Evolutionary conservation across 2,113 vertebrate species (phyloP).

Genomic region (Gobio gobio): DNA sequence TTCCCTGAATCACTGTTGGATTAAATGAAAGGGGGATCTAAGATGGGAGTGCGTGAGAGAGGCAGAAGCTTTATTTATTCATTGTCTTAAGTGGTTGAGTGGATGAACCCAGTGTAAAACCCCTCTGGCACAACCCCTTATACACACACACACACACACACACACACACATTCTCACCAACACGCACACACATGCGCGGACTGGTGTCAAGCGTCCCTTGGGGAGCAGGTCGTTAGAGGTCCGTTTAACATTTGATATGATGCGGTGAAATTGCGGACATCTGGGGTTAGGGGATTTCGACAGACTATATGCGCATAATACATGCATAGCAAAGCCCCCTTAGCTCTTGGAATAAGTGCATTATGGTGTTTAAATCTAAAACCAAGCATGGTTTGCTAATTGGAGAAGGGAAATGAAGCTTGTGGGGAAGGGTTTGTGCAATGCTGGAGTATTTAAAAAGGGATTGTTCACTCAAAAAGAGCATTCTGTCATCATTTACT

Average conservation of each 20-base stretch:
- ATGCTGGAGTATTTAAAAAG: constrained; percentile 10
- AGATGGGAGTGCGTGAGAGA: constrained; percentile 27
- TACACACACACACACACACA: not conserved
- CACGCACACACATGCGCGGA: constrained; percentile 18
- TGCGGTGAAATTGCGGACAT: constrained; percentile 57
- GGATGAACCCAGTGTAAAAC: constrained; percentile 48
- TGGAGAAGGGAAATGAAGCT: not conserved
- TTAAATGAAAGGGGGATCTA: constrained; percentile 47
- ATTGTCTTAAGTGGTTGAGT: constrained; percentile 52
- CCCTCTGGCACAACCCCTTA: constrained; percentile 13
- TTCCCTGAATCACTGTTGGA: constrained; percentile 39
- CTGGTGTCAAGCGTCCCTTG: constrained; percentile 33
- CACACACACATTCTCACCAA: constrained; percentile 26
- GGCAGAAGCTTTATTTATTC: constrained; percentile 44
- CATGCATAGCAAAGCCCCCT: constrained; percentile 17
- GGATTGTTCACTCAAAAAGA: not conserved
- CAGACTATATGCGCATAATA: not conserved
- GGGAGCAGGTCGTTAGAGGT: constrained; percentile 5
- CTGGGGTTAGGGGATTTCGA: constrained; percentile 43
- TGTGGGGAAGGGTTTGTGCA: not conserved
- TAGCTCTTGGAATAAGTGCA: constrained; percentile 38
- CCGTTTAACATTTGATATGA: constrained; percentile 51
- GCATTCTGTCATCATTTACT: not conserved
- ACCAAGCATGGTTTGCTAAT: constrained; percentile 31
- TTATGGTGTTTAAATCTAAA: constrained; percentile 41